A percentile compares a stretch with the other conserved stretches of the same genome.
Evolutionary conservation across 1,140 invertebrate genomes (phyloP).

Genomic region (Teleogryllus occipitalis): DNA sequence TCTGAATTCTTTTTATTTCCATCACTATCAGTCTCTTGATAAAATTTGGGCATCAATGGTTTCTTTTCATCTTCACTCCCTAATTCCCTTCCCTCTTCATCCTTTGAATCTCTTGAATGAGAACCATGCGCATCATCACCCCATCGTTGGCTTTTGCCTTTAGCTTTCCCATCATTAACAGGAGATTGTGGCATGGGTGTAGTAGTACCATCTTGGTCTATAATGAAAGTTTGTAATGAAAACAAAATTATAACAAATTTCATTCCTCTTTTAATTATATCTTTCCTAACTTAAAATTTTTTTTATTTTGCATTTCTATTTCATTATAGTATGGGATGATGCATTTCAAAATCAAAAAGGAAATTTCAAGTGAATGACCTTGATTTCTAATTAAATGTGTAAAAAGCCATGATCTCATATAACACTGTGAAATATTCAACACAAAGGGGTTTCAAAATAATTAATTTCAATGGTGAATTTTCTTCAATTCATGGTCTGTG

Average conservation of each 20-base stretch:
- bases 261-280: no score
- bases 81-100: neutral
- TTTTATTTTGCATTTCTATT: no score
- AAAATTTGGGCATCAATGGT: neutral
- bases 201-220: conserved; percentile 23
- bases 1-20: neutral
- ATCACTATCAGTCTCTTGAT: neutral
- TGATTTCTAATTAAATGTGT: no score
- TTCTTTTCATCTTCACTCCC: neutral
- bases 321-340: no score
- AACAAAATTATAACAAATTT: no score
- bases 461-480: no score
- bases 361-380: no score
- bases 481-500: no score
- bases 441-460: no score
- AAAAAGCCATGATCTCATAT: neutral
- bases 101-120: neutral
- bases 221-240: neutral
- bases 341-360: no score
- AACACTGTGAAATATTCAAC: neutral
- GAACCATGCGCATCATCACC: neutral
- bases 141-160: neutral
- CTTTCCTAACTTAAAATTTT: no score
- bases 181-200: conserved; percentile 29
- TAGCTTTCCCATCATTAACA: neutral